Percentiles rank a stretch among this genome's conserved stretches.
Evolutionary conservation across 1,140 invertebrate species (phyloP).

Genomic region (Hylyphantes graminicola): DNA sequence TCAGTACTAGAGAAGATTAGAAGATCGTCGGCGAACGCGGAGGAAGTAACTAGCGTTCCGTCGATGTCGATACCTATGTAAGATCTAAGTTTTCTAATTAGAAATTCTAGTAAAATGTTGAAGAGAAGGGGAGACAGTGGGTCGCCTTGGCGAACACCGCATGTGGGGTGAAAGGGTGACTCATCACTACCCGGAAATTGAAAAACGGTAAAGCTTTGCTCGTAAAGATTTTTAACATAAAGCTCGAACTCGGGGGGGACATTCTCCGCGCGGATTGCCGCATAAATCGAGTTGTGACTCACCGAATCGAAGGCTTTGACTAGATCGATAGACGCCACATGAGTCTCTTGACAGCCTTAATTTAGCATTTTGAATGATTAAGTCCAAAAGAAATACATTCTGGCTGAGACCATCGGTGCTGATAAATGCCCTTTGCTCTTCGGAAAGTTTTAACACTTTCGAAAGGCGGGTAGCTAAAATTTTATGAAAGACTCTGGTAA

Average conservation of each 20-base stretch:
- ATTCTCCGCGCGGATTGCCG: not conserved
- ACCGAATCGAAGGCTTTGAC: not conserved
- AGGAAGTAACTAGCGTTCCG: fast-evolving
- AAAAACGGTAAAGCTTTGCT: not conserved
- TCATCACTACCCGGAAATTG: not conserved
- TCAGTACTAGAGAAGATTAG: not conserved
- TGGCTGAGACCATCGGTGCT: not conserved
- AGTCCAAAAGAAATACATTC: not conserved
- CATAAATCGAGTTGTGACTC: not conserved
- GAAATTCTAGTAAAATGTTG: not conserved
- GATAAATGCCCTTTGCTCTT: no score
- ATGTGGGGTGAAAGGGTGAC: not conserved
- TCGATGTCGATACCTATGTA: not conserved
- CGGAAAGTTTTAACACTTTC: no score
- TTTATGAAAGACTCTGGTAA: no score
- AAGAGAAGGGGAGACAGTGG: not conserved
- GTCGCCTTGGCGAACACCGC: not conserved
- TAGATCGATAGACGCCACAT: not conserved
- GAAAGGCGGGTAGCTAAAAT: no score
- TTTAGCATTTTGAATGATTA: not conserved
- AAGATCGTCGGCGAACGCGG: not conserved
- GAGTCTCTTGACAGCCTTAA: not conserved
- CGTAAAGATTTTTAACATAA: not conserved
- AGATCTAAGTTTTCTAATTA: not conserved
- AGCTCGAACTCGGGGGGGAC: not conserved